These are phyloP conservation scores for Meloidogyne exigua DNA, from an alignment of 1,140 invertebrate species.

Conservation along the genomic window DNA sequence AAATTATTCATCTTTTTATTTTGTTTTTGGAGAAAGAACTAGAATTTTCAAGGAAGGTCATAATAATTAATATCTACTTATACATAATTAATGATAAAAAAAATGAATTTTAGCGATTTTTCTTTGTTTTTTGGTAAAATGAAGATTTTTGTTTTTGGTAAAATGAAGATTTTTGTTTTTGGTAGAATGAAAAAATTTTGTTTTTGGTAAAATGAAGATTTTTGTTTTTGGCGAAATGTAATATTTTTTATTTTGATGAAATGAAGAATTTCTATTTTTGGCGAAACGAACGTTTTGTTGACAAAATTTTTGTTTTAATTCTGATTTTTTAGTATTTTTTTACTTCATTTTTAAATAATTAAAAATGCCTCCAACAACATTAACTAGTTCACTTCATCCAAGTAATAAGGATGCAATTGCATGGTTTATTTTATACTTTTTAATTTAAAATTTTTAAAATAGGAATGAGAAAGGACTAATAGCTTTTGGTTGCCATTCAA, in stretches of 20 bases:
- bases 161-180: no score
- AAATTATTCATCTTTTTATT: neutral
- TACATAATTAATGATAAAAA: no score
- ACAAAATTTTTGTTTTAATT: neutral
- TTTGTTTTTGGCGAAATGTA: neutral
- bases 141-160: no score
- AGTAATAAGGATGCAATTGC: slow-evolving; percentile 48
- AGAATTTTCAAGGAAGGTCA: neutral
- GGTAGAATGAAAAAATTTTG: no score
- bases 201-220: no score
- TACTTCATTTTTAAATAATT: neutral
- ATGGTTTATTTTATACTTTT: slow-evolving; percentile 35
- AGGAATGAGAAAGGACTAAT: slow-evolving; percentile 42
- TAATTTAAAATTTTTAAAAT: slow-evolving; percentile 24
- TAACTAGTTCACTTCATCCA: slow-evolving; percentile 46
- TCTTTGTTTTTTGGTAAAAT: no score
- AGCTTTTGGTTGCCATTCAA: slow-evolving; percentile 42
- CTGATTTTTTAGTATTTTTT: neutral
- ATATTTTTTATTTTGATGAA: no score
- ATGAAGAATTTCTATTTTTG: neutral
- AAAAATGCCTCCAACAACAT: slow-evolving; percentile 29
- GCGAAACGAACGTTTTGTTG: neutral
- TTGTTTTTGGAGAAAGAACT: neutral
- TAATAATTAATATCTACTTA: no score
- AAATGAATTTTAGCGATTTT: no score